Conservation (phyloP, 1,140 invertebrate genomes). For the Heliconius eleuchia region DNA sequence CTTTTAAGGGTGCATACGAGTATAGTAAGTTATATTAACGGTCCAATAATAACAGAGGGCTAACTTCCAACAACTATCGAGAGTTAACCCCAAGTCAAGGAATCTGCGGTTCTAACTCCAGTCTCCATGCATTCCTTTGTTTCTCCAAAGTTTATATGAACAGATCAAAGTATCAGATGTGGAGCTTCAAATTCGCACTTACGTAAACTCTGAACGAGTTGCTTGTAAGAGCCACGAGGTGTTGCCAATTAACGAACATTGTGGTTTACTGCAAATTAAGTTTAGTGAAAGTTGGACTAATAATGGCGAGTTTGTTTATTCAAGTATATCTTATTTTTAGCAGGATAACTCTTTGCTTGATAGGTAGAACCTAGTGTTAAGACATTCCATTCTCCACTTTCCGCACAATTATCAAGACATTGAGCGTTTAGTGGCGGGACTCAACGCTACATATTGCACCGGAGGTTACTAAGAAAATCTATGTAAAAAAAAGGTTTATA, state of each 20-base stretch:
- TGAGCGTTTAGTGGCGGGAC: neutral
- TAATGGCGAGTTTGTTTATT: neutral
- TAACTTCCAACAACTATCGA: neutral
- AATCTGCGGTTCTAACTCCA: constrained; percentile 1
- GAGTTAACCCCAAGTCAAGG: neutral
- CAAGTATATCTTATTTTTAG: neutral
- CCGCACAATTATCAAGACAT: too few relatives aligned
- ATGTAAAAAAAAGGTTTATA: neutral
- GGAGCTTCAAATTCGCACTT: constrained; percentile 42
- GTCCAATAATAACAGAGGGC: neutral
- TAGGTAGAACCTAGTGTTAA: too few relatives aligned
- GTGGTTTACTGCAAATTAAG: constrained; percentile 11
- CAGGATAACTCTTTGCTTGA: too few relatives aligned
- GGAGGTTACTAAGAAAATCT: too few relatives aligned
- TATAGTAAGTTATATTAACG: neutral
- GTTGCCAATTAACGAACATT: constrained; percentile 48
- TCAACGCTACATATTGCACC: neutral
- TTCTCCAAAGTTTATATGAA: neutral
- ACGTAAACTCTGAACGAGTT: constrained; percentile 44
- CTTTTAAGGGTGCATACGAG: neutral
- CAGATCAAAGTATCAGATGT: constrained; percentile 3
- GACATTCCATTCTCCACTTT: too few relatives aligned
- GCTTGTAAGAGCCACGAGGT: constrained; percentile 27
- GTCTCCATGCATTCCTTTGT: neutral
- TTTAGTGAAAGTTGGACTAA: neutral